Conservation (phyloP, 2,797 vertebrate species). For the Notamacropus eugenii region DNA sequence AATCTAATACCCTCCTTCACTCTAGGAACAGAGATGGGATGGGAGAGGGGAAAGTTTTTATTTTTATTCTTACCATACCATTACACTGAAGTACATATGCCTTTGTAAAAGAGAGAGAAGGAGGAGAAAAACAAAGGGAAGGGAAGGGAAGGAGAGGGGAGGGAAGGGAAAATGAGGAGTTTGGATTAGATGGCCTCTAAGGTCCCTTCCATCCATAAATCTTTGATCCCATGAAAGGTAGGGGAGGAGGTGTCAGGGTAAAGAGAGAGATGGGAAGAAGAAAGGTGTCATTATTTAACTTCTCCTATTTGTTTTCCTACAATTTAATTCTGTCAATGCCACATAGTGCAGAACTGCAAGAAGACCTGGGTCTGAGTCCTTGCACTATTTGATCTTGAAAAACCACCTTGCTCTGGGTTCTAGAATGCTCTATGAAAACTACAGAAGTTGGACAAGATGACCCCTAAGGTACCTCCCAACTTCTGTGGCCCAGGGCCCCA, state of each 20-base stretch:
- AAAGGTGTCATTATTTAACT: not conserved
- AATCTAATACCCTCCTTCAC: not conserved
- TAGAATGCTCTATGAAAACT: not conserved
- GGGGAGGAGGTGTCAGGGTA: not conserved
- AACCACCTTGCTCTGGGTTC: not conserved
- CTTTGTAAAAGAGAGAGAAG: not conserved
- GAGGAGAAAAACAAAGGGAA: fast-evolving
- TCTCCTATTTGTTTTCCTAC: not conserved
- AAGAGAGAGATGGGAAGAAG: not conserved
- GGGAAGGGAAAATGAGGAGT: not conserved
- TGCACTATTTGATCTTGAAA: not conserved
- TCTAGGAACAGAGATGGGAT: not conserved
- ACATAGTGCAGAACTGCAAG: not conserved
- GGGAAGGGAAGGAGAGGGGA: too few species aligned
- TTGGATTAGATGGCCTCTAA: not conserved
- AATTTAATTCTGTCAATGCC: not conserved
- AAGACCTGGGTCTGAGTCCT: not conserved
- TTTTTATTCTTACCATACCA: not conserved
- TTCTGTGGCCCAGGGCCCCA: not conserved
- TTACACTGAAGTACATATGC: not conserved
- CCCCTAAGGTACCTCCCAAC: not conserved
- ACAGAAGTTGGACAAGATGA: not conserved
- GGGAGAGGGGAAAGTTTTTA: too few species aligned
- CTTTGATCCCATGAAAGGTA: not conserved
- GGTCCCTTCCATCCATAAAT: not conserved